These are phyloP conservation scores for Mola mola DNA, from an alignment of 2,113 vertebrate genomes.

Conservation along the genomic window DNA sequence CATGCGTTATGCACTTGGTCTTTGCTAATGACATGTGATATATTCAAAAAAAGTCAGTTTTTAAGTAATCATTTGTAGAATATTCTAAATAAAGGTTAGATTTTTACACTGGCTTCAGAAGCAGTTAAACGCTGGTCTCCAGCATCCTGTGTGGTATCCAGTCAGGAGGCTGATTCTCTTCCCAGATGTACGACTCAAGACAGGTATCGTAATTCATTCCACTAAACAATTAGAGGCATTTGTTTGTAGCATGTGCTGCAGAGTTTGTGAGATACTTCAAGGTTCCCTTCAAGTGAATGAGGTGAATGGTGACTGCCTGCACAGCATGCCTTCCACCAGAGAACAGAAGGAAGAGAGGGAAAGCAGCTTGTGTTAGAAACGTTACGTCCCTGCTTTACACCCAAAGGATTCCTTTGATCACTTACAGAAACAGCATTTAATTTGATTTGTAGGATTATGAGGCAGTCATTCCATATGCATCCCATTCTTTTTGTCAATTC, in stretches of 20 bases:
- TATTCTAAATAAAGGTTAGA: no score
- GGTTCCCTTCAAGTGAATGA: background rate
- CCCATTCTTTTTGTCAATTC: background rate
- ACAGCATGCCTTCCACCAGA: background rate
- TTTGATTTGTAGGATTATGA: background rate
- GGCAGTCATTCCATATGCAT: background rate
- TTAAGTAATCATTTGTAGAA: no score
- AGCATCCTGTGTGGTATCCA: background rate
- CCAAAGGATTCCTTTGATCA: background rate
- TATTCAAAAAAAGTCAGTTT: no score
- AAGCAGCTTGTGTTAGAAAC: conserved; percentile 71
- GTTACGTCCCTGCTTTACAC: conserved; percentile 67
- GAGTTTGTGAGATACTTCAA: conserved; percentile 18
- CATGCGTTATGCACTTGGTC: no score
- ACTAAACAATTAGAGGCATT: conserved; percentile 18
- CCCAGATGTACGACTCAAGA: conserved; percentile 16
- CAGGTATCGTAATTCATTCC: conserved; percentile 18
- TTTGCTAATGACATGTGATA: no score
- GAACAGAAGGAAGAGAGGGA: conserved; percentile 1
- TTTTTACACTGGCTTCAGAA: no score
- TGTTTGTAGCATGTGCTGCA: conserved; percentile 20
- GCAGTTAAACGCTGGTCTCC: no score
- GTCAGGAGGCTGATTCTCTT: conserved; percentile 9
- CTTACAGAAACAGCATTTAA: background rate
- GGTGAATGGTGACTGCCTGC: conserved; percentile 7